phyloP scores from a whole-genome alignment of 2,113 vertebrate species.

The Carlito syrichta region DNA sequence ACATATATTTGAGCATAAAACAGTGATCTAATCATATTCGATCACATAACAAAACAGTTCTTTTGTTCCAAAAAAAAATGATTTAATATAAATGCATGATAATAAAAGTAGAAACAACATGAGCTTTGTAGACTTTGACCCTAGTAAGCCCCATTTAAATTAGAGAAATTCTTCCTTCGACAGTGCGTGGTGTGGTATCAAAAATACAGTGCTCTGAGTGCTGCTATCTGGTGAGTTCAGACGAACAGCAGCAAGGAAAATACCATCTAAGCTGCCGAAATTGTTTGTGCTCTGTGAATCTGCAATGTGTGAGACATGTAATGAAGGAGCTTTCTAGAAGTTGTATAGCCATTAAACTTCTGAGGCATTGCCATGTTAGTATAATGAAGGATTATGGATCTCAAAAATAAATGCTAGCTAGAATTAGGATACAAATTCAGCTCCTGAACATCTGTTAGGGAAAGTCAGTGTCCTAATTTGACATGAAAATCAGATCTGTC shows the following conservation, averaged over 20 bases:
- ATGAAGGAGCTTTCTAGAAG: neutral
- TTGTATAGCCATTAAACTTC: neutral
- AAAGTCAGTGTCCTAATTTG: conserved; percentile 18
- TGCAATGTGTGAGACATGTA: neutral
- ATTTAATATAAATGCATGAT: neutral
- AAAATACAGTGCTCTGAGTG: neutral
- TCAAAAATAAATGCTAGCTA: conserved; percentile 38
- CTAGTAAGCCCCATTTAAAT: conserved; percentile 14
- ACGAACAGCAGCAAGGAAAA: neutral
- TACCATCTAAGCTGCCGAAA: neutral
- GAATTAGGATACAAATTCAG: conserved; percentile 17
- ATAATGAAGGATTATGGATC: neutral
- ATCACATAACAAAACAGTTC: neutral
- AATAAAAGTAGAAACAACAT: conserved; percentile 7
- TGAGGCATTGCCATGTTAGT: neutral
- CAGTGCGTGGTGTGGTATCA: neutral
- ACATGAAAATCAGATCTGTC: neutral
- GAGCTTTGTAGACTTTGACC: conserved; percentile 17
- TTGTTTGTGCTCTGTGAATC: neutral
- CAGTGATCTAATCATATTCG: neutral
- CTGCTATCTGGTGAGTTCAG: neutral
- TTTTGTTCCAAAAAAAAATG: conserved; percentile 6
- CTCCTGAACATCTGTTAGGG: neutral
- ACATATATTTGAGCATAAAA: neutral
- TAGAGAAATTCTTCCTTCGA: conserved; percentile 30